Percentiles rank a stretch among this genome's conserved stretches.
phyloP scores from a whole-genome alignment of 2,113 vertebrate species.

The Salvator merianae region DNA sequence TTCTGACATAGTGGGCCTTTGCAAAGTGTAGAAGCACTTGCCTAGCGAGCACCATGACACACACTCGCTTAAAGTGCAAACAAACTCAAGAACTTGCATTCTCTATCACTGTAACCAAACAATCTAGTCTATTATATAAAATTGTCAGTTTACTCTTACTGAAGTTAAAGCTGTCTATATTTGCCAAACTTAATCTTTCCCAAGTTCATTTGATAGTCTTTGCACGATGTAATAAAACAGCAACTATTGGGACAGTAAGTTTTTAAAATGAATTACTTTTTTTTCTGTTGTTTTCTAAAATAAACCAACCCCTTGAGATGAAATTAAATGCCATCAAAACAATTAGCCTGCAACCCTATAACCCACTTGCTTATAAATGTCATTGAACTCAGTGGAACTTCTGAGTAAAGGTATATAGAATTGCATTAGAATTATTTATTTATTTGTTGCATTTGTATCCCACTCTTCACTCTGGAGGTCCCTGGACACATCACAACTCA shows the following conservation, averaged over 20 bases:
- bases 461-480: too few relatives aligned
- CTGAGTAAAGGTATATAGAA: neutral
- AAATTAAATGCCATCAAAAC: neutral
- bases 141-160: neutral
- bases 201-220: neutral
- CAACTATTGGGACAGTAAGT: neutral
- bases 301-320: neutral
- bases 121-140: neutral
- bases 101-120: neutral
- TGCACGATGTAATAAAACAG: neutral
- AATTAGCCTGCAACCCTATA: neutral
- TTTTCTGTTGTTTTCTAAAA: neutral
- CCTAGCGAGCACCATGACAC: too few relatives aligned
- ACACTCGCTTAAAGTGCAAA: neutral
- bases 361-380: neutral
- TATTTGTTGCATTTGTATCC: too few relatives aligned
- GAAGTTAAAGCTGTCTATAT: neutral
- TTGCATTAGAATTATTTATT: too few relatives aligned
- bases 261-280: neutral
- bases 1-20: too few relatives aligned
- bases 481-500: too few relatives aligned
- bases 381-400: neutral
- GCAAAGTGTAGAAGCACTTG: too few relatives aligned
- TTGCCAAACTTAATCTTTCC: neutral
- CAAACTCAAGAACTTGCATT: neutral